These are phyloP conservation scores for Cataglyphis cursor DNA, from an alignment of 2,888 invertebrate genomes.

Conservation along the genomic window DNA sequence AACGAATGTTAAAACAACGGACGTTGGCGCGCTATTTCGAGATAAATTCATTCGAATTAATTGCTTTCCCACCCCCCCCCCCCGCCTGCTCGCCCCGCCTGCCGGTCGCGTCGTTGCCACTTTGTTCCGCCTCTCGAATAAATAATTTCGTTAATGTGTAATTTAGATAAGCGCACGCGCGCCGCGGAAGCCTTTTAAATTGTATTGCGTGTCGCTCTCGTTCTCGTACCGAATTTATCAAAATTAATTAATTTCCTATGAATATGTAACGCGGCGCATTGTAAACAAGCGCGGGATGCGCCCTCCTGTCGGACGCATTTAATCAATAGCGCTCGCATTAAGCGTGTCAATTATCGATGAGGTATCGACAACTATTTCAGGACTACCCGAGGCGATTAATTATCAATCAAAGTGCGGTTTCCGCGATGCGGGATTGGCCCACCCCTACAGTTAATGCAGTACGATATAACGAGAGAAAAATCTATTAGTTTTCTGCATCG, in stretches of 20 bases:
- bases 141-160: conserved; percentile 71
- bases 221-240: conserved; percentile 67
- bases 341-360: conserved; percentile 63
- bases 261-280: conserved; percentile 62
- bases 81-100: not conserved
- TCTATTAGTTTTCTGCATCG: conserved; percentile 67
- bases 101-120: conserved; percentile 48
- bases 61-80: conserved; percentile 55
- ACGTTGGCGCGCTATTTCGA: conserved; percentile 41
- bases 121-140: conserved; percentile 57
- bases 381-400: conserved; percentile 50
- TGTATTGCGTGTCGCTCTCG: conserved; percentile 65
- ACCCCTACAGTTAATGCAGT: not conserved
- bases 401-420: conserved; percentile 46
- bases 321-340: conserved; percentile 66
- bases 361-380: conserved; percentile 50
- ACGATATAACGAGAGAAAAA: conserved; percentile 18
- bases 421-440: conserved; percentile 24
- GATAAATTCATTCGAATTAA: conserved; percentile 70
- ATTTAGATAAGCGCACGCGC: conserved; percentile 53
- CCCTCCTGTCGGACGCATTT: conserved; percentile 50
- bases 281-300: conserved; percentile 48
- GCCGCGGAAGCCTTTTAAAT: conserved; percentile 63
- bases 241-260: conserved; percentile 71
- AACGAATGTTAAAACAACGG: conserved; percentile 40